Conservation (phyloP, 2,113 vertebrate genomes). For the Andinoacara biseriatus region DNA sequence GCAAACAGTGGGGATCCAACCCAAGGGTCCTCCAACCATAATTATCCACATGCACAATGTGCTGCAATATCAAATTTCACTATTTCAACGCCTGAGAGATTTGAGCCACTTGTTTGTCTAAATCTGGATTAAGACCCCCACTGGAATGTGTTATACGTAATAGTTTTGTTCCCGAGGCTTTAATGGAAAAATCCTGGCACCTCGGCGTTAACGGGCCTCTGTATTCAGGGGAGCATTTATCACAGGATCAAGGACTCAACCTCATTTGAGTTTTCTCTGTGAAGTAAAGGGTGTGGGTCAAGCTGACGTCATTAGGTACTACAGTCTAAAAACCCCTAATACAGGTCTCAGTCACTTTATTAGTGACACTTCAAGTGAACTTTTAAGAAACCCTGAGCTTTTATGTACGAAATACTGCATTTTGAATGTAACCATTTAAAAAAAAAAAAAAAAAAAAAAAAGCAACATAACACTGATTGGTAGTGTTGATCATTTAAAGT, state of each 20-base stretch:
- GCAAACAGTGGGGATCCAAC: conserved; percentile 25
- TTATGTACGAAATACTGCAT: neutral
- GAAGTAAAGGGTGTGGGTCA: conserved; percentile 34
- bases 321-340: conserved; percentile 20
- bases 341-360: neutral
- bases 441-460: neutral
- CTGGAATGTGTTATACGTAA: conserved; percentile 54
- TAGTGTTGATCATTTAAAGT: no score
- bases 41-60: conserved; percentile 25
- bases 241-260: conserved; percentile 53
- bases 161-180: conserved; percentile 20
- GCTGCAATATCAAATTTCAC: conserved; percentile 35
- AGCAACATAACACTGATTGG: neutral
- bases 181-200: conserved; percentile 50
- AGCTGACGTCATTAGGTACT: conserved; percentile 12
- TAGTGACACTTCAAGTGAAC: neutral
- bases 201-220: conserved; percentile 51
- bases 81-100: neutral
- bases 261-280: conserved; percentile 48
- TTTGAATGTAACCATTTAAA: neutral
- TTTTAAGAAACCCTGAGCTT: neutral
- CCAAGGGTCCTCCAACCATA: neutral
- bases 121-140: conserved; percentile 27
- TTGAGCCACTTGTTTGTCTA: conserved; percentile 23
- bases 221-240: conserved; percentile 50